Evolutionary conservation across 2,113 vertebrate species (phyloP).

Genomic region (Nerophis ophidion): DNA sequence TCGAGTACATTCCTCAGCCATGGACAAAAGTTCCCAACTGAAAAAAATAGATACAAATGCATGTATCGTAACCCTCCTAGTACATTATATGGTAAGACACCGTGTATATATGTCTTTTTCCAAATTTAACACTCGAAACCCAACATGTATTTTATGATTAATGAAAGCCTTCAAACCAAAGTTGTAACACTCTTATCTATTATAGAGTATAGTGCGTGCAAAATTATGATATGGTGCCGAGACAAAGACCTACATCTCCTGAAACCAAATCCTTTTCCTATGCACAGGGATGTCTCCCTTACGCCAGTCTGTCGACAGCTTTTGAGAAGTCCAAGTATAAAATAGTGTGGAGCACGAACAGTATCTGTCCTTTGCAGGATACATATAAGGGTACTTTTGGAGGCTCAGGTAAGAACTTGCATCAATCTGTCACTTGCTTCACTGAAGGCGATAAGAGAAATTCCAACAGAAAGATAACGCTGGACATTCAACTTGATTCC

Average conservation of each 20-base stretch:
- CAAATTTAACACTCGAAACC: too few relatives aligned
- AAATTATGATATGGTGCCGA: slow-evolving; percentile 38
- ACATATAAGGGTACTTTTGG: slow-evolving; percentile 67
- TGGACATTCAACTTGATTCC: slow-evolving; percentile 74
- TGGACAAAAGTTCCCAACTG: too few relatives aligned
- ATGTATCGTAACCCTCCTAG: too few relatives aligned
- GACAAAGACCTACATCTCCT: slow-evolving; percentile 59
- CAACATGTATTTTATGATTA: too few relatives aligned
- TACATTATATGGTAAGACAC: too few relatives aligned
- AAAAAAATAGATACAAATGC: too few relatives aligned
- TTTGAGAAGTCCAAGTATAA: slow-evolving; percentile 79
- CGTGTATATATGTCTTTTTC: too few relatives aligned
- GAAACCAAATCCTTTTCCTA: slow-evolving; percentile 78
- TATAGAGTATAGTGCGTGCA: slow-evolving; percentile 6
- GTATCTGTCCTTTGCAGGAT: slow-evolving; percentile 79
- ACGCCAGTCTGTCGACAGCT: slow-evolving; percentile 82
- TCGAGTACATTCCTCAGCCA: too few relatives aligned
- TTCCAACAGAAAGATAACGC: slow-evolving; percentile 73
- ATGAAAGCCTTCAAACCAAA: not conserved
- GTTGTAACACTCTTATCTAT: not conserved
- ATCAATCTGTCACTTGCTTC: slow-evolving; percentile 79
- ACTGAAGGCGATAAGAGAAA: slow-evolving; percentile 76
- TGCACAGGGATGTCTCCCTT: slow-evolving; percentile 70
- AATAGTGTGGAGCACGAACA: slow-evolving; percentile 71
- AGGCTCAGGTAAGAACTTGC: slow-evolving; percentile 74